phyloP scores from a whole-genome alignment of 1,140 invertebrate genomes.

The Ips nitidus region DNA sequence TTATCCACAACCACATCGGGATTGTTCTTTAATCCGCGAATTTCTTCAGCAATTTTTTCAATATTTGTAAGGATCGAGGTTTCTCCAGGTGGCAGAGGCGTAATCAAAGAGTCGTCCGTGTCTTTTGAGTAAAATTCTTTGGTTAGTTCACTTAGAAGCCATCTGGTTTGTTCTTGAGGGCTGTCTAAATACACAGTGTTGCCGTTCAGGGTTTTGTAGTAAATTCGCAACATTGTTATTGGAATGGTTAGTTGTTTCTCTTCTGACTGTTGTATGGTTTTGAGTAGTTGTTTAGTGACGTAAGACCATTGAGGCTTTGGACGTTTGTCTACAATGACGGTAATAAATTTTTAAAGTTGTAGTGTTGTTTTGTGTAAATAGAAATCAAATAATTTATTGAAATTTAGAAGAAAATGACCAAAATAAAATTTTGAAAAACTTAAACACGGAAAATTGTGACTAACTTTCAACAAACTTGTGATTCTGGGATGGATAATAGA shows the following conservation, averaged over 20 bases:
- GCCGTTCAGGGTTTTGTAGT: conserved; percentile 46
- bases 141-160: conserved; percentile 46
- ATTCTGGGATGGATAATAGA: too few relatives aligned
- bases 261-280: conserved; percentile 45
- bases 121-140: conserved; percentile 38
- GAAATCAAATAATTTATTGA: too few relatives aligned
- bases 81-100: conserved; percentile 27
- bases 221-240: conserved; percentile 46
- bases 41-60: conserved; percentile 8
- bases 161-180: conserved; percentile 44
- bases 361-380: background rate
- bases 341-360: background rate
- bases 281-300: conserved; percentile 45
- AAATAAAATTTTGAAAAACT: too few relatives aligned
- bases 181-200: conserved; percentile 39
- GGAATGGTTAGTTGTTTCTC: conserved; percentile 46
- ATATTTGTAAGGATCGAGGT: conserved; percentile 33
- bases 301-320: conserved; percentile 46
- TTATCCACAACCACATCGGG: background rate
- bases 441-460: background rate
- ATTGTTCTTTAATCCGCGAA: background rate
- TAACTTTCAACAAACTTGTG: too few relatives aligned
- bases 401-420: too few relatives aligned
- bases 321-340: conserved; percentile 10
- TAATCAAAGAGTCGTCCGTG: conserved; percentile 25